These are phyloP conservation scores for Tiliqua scincoides DNA, from an alignment of 2,113 vertebrate genomes.

Conservation along the genomic window DNA sequence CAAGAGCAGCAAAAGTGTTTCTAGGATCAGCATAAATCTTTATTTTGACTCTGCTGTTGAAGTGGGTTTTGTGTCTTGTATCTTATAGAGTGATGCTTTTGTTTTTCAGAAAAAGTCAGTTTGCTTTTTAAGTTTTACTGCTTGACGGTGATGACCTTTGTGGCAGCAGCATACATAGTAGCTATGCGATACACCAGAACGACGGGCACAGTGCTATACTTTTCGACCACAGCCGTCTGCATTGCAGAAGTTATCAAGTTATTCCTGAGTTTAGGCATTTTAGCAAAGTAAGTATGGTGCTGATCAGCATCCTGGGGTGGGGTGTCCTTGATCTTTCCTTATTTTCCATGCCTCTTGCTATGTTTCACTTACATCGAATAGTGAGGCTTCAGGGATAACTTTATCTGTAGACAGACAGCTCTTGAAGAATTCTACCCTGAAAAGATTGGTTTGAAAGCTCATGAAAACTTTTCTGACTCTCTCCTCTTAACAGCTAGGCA, in stretches of 20 bases:
- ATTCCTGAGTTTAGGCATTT: constrained; percentile 88
- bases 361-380: background rate
- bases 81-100: constrained; percentile 50
- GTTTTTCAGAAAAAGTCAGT: constrained; percentile 85
- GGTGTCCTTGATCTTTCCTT: too few relatives aligned
- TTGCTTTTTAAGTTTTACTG: constrained; percentile 95
- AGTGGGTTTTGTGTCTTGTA: constrained; percentile 19
- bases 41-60: background rate
- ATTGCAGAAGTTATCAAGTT: constrained; percentile 92
- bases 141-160: constrained; percentile 93
- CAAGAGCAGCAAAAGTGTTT: too few relatives aligned
- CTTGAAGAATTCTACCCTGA: background rate
- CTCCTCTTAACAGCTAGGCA: constrained; percentile 18
- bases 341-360: background rate
- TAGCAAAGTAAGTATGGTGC: constrained; percentile 86
- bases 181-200: constrained; percentile 89
- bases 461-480: constrained; percentile 27
- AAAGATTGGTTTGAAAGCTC: background rate
- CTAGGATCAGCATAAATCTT: background rate
- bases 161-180: constrained; percentile 91
- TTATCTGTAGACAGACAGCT: background rate
- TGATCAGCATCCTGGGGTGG: background rate
- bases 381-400: background rate
- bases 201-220: constrained; percentile 83
- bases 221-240: constrained; percentile 93